These are phyloP conservation scores for Dermatemys mawii DNA, from an alignment of 2,113 vertebrate species.

Conservation along the genomic window DNA sequence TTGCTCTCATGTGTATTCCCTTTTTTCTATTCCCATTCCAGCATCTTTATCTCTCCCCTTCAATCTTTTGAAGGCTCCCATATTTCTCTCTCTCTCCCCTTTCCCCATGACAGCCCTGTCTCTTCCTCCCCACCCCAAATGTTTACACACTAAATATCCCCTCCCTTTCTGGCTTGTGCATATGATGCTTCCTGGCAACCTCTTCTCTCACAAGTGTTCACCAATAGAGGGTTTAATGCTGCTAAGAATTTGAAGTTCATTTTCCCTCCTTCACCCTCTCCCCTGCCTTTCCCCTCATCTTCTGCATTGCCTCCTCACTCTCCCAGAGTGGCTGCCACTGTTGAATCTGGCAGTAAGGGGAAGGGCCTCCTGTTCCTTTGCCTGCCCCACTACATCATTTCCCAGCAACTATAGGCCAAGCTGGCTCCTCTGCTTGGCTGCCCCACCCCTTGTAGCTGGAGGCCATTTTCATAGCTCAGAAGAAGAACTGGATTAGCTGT, in stretches of 20 bases:
- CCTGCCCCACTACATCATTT: neutral
- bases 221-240: neutral
- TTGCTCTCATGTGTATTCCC: neutral
- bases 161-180: neutral
- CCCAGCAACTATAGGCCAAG: neutral
- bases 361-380: neutral
- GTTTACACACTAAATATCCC: neutral
- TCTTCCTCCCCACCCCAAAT: neutral
- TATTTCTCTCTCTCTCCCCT: neutral
- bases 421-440: neutral
- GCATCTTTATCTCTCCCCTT: neutral
- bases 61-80: neutral
- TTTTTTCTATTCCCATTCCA: neutral
- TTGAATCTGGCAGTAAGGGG: neutral
- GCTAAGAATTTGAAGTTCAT: neutral
- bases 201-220: neutral
- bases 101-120: neutral
- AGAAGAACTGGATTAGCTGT: neutral
- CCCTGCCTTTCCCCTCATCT: neutral
- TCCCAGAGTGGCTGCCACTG: fast-evolving
- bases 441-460: neutral
- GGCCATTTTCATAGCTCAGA: neutral
- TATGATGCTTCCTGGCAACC: neutral
- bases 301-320: neutral
- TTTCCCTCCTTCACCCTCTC: neutral